Conservation (phyloP, 2,888 invertebrate species). For the Mythimna impura region DNA sequence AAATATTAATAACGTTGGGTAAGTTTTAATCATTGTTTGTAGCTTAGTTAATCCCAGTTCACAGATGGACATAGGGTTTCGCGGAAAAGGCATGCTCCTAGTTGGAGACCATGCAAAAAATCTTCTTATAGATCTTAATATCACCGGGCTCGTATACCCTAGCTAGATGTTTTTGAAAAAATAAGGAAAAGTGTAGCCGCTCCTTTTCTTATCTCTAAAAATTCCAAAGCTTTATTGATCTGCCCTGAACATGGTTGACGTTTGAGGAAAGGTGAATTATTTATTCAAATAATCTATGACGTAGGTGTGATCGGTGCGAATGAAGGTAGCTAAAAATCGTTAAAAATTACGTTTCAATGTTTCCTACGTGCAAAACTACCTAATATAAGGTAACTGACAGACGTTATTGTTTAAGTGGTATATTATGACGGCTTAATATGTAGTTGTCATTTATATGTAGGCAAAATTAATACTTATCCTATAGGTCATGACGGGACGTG, state of each 20-base stretch:
- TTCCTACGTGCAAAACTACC: background rate
- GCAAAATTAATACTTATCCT: slow-evolving; percentile 35
- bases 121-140: background rate
- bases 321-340: slow-evolving; percentile 30
- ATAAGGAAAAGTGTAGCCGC: background rate
- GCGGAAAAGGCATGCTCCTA: background rate
- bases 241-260: background rate
- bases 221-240: slow-evolving; percentile 24
- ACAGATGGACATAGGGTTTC: background rate
- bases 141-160: background rate
- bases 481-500: slow-evolving; percentile 33
- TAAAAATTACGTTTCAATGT: slow-evolving; percentile 12
- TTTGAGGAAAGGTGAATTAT: slow-evolving; percentile 33
- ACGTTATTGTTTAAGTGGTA: background rate
- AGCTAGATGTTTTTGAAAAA: background rate
- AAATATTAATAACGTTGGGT: slow-evolving; percentile 1
- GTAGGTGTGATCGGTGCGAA: slow-evolving; percentile 23
- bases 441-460: slow-evolving; percentile 1
- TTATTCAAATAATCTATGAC: slow-evolving; percentile 28
- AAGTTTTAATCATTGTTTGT: slow-evolving; percentile 1
- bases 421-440: slow-evolving; percentile 10
- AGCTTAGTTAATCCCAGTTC: background rate
- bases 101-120: background rate
- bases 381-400: slow-evolving; percentile 11
- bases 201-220: background rate